Base-by-base conservation (phyloP, 2,113 vertebrate genomes). In the Melanotaenia duboulayi region DNA sequence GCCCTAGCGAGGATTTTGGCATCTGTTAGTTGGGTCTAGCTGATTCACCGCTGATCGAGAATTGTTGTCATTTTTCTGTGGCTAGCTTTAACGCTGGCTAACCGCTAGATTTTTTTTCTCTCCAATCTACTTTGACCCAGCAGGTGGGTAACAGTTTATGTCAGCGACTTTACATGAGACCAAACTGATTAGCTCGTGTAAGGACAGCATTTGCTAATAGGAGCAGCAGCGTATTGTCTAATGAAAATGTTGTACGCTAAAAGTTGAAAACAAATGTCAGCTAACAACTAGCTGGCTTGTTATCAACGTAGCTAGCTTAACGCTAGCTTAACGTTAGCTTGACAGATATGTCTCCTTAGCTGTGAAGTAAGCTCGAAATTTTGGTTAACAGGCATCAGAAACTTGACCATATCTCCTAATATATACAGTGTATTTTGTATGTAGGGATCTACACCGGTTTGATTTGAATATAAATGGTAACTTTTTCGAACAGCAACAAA, bases 61-160 rank as follows among this genome's bases (percentile, higher is more conserved):
- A 48, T 85, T 91, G 91, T 92, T 92, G 85, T 88, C 76, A 88
- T 87, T 79, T 75, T 67, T 67, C 76, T 17, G 78, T 6, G 2
- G 87, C 74, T 90, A 86, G 63, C 84, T n/a, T 64, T n/a, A 68
- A 65, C 63, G 60, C 59, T 74, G 40, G 71, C 71, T 32, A 75
- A 37, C 35, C 58, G 57, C 46, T 48, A 6, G 72, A 17, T 70
- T 64, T 28, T 28, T 58, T 71, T 65, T 81, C 76, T 81, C 63
- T 17, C 19, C 65, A 17, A 52, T 65, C 48, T 23, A 68, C 70
- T 80, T 46, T 64, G 78, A 85, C 78, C 69, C 72, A 90, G 78
- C 87, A 91, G 91, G 91, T 92, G 46, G 57, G 86, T 76, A 46
- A 14, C 62, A 25, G 14, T 71, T 64, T 37, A 14, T 73, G 60